These are phyloP conservation scores for Athalia cordata DNA, from an alignment of 2,888 invertebrate genomes.

Conservation along the genomic window DNA sequence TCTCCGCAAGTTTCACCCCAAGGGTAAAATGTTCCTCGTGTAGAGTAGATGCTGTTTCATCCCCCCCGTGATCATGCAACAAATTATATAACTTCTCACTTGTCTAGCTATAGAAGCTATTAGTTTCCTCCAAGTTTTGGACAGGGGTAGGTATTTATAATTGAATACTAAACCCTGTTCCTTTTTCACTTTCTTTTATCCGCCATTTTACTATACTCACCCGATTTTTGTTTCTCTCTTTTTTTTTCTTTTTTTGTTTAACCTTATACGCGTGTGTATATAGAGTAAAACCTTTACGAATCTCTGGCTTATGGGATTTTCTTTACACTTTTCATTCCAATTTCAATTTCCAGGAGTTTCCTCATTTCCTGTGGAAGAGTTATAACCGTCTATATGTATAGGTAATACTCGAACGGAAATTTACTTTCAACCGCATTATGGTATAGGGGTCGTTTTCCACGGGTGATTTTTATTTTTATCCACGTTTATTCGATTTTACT, in stretches of 20 bases:
- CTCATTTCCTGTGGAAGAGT: slow-evolving; percentile 18
- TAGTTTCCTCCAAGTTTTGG: slow-evolving; percentile 49
- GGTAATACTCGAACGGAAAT: background rate
- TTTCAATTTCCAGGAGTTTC: background rate
- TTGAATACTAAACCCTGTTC: slow-evolving; percentile 43
- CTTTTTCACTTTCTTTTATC: background rate
- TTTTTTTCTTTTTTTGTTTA: too few species aligned
- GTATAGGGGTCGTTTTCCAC: too few species aligned
- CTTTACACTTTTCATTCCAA: background rate
- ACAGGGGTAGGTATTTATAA: slow-evolving; percentile 47
- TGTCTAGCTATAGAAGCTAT: slow-evolving; percentile 43
- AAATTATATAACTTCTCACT: slow-evolving; percentile 49
- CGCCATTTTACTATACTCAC: slow-evolving; percentile 35
- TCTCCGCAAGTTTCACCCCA: background rate
- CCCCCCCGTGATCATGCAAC: slow-evolving; percentile 1
- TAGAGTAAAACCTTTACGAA: background rate
- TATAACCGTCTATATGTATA: too few species aligned
- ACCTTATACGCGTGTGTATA: too few species aligned
- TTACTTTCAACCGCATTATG: background rate
- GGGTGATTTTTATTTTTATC: too few species aligned
- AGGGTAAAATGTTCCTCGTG: background rate
- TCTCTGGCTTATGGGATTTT: background rate
- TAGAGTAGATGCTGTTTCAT: too few species aligned
- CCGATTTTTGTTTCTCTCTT: slow-evolving; percentile 49
- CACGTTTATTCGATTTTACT: too few species aligned